These are phyloP conservation scores for Rotaria sp. DNA, from an alignment of 2,888 invertebrate species.

Conservation along the genomic window DNA sequence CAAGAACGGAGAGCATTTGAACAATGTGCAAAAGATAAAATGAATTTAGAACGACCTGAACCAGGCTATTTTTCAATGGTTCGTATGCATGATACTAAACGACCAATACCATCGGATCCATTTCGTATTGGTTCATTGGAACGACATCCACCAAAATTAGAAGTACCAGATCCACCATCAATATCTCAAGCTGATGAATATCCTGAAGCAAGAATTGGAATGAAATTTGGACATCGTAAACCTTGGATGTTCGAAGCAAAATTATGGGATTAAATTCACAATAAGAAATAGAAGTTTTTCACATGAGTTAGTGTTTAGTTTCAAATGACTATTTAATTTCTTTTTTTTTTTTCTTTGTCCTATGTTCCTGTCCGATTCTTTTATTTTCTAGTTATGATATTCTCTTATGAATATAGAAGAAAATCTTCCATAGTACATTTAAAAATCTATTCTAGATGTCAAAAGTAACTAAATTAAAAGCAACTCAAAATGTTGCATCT, in stretches of 20 bases:
- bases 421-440: neutral
- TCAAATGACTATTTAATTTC: neutral
- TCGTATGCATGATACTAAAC: neutral
- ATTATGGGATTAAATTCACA: neutral
- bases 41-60: slow-evolving; percentile 40
- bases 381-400: slow-evolving; percentile 5
- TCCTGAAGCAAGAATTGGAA: slow-evolving; percentile 14
- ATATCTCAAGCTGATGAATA: slow-evolving; percentile 6
- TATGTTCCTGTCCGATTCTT: neutral
- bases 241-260: neutral
- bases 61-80: slow-evolving; percentile 33
- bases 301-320: neutral
- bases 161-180: neutral
- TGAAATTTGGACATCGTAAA: slow-evolving; percentile 18
- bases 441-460: slow-evolving; percentile 17
- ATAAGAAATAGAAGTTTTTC: neutral
- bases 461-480: neutral
- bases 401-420: slow-evolving; percentile 6
- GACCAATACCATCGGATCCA: slow-evolving; percentile 1
- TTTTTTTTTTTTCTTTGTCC: neutral
- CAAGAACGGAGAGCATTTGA: slow-evolving; percentile 31
- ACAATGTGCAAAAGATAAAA: slow-evolving; percentile 38
- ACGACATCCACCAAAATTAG: neutral
- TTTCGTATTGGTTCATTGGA: neutral
- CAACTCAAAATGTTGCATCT: neutral